A percentile compares a stretch with the other conserved stretches of the same genome.
Evolutionary conservation across 2,797 vertebrate species (phyloP).

Genomic region (Pelobates cultripes): DNA sequence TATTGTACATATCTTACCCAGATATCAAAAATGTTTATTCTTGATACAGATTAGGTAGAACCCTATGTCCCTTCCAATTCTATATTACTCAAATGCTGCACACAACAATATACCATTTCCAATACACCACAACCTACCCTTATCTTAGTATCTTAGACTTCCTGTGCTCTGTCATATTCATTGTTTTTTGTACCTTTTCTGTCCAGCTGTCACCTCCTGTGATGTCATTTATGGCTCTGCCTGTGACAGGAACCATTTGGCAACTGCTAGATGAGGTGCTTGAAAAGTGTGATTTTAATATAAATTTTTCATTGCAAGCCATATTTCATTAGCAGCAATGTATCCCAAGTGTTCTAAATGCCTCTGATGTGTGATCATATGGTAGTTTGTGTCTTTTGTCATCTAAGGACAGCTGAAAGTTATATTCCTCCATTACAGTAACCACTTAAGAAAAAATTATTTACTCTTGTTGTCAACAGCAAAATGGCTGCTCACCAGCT

Average conservation of each 20-base stretch:
- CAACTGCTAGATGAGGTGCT: slow-evolving; percentile 38
- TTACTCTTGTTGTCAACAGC: too few relatives aligned
- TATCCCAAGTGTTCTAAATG: slow-evolving; percentile 31
- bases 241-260: slow-evolving; percentile 9
- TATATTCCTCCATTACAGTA: slow-evolving; percentile 10
- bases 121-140: too few relatives aligned
- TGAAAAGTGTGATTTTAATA: slow-evolving; percentile 48
- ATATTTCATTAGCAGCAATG: slow-evolving; percentile 38
- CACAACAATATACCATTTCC: too few relatives aligned
- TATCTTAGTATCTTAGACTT: too few relatives aligned
- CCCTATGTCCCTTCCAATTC: too few relatives aligned
- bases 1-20: too few relatives aligned
- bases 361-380: not conserved
- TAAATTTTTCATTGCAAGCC: slow-evolving; percentile 30
- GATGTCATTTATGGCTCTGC: slow-evolving; percentile 7
- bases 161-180: not conserved
- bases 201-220: not conserved
- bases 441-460: not conserved
- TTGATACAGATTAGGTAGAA: too few relatives aligned
- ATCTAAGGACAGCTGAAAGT: slow-evolving; percentile 45
- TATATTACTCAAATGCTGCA: too few relatives aligned
- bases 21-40: too few relatives aligned
- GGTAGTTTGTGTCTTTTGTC: slow-evolving; percentile 25
- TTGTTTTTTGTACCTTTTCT: not conserved
- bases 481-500: too few relatives aligned